Base-by-base conservation (phyloP, 2,888 invertebrate genomes). In the Synanthedon vespiformis region DNA sequence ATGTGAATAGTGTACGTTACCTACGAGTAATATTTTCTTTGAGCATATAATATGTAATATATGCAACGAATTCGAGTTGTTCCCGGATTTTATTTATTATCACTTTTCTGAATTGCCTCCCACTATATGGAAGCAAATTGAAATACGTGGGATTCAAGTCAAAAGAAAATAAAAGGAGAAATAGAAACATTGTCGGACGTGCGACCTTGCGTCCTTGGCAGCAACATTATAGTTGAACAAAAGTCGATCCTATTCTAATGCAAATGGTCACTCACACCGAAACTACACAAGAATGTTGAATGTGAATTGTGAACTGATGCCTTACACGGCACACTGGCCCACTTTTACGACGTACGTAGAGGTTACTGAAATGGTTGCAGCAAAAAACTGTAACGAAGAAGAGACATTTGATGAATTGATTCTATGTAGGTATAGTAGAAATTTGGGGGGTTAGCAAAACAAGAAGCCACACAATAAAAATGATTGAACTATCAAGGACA, bases 201-300 rank as follows among this genome's bases (percentile, higher is more conserved):
- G 48, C 56, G 60, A 61, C 53, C 56, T 27, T 61, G 50, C 55
- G 56, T 58, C 59, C 62, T 59, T 57, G 62, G 55, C 12, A 50
- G 60, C 48, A 52, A 55, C 57, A 55, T 58, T 61, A 34, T 34
- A 56, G 61, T 56, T 53, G 51, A 48, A 51, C 54, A 56, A 56
- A 54, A 55, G 41, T 53, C 18, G 48, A 18, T 16, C 4, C 49
- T 51, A 49, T 60, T 63, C 50, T 59, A 48, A 63, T 63, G 61
- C 52, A 54, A 63, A 63, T 53, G 48, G 53, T 51, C 53, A 47
- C 44, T 54, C 52, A 47, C 44, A 52, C 48, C 51, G 50, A 54
- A 52, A 55, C 55, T 22, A 18, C 22, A 18, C 48, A 8, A 48
- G 48, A 48, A 48, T 48, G 48, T 16, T 48, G 48, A 48, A 22